Percentiles rank a stretch among this genome's conserved stretches.
phyloP scores from a whole-genome alignment of 1,140 invertebrate genomes.

The Zaprionus davidi region DNA sequence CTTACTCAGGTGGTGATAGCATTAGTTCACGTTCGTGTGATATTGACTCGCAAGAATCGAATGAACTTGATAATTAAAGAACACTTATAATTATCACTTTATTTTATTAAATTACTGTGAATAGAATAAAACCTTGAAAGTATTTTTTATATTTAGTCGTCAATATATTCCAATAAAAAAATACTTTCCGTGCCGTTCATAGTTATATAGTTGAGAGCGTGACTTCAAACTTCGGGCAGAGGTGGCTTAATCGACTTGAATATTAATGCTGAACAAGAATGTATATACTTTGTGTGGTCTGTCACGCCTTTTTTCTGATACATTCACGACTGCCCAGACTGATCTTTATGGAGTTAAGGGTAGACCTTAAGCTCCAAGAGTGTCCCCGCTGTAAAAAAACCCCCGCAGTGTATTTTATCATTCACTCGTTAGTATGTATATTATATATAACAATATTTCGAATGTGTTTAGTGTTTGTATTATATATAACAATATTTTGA shows the following conservation, averaged over 20 bases:
- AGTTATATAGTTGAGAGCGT: too few species aligned
- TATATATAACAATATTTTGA: neutral
- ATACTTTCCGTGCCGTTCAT: too few species aligned
- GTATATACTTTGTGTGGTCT: too few species aligned
- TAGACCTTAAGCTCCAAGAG: neutral
- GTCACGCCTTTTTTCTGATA: too few species aligned
- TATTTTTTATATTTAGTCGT: neutral
- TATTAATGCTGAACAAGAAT: too few species aligned
- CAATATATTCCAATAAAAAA: too few species aligned
- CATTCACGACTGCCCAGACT: too few species aligned
- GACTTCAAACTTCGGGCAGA: too few species aligned
- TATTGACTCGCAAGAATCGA: neutral
- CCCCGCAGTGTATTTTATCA: neutral
- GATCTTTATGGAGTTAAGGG: neutral
- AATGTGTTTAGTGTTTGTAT: too few species aligned
- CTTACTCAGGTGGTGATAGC: constrained; percentile 39
- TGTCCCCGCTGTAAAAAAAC: neutral
- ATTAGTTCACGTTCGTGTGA: constrained; percentile 45
- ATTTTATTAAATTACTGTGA: neutral
- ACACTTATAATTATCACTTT: constrained; percentile 11
- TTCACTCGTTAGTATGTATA: neutral
- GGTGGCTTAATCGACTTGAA: too few species aligned
- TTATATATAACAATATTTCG: neutral
- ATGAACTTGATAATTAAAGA: neutral
- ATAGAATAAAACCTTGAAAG: neutral